Evolutionary conservation across 2,113 vertebrate genomes (phyloP).

Genomic region (Muntiacus muntjak): DNA sequence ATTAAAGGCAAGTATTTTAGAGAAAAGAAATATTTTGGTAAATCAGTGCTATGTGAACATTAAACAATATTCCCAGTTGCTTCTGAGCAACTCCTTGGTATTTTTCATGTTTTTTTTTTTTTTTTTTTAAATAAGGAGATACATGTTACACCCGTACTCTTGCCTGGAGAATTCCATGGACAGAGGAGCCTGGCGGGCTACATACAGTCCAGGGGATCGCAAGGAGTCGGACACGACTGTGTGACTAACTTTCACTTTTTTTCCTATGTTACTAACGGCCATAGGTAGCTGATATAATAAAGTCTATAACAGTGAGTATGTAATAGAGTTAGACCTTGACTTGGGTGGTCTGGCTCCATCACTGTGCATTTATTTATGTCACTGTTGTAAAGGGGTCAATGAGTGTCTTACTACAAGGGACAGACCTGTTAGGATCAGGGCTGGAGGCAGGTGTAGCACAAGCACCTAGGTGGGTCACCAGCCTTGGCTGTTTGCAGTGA

Average conservation of each 20-base stretch:
- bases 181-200: neutral
- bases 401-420: neutral
- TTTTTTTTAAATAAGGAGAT: neutral
- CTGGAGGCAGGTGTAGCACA: rapidly evolving
- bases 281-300: neutral
- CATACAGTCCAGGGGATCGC: neutral
- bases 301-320: neutral
- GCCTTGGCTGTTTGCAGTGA: rapidly evolving
- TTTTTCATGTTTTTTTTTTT: neutral
- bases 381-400: neutral
- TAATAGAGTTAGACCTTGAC: neutral
- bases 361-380: neutral
- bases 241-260: neutral
- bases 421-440: neutral
- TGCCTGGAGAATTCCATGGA: neutral
- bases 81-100: neutral
- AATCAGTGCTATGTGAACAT: too few species aligned
- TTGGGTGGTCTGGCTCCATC: neutral
- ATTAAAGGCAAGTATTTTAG: neutral
- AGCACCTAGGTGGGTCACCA: neutral
- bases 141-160: neutral
- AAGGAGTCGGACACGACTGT: neutral
- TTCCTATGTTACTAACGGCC: neutral
- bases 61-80: neutral
- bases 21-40: neutral